These are phyloP conservation scores for Scrobipalpa atriplicella DNA, from an alignment of 2,888 invertebrate genomes.

Conservation along the genomic window DNA sequence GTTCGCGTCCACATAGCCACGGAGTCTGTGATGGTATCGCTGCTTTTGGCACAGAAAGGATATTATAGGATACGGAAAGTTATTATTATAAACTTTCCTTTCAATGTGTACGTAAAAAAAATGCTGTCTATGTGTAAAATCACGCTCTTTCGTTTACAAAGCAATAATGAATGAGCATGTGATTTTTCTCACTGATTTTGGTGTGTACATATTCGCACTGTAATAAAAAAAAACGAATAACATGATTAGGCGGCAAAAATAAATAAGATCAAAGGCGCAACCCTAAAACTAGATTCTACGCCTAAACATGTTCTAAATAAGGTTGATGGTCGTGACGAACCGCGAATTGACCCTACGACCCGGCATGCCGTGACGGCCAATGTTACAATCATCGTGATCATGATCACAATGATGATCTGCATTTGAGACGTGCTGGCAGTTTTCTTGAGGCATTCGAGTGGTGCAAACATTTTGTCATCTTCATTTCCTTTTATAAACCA, in stretches of 20 bases:
- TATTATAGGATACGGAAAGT: too few species aligned
- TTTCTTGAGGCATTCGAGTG: not conserved
- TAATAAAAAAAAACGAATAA: too few species aligned
- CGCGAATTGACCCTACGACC: constrained; percentile 25
- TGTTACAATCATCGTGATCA: constrained; percentile 16
- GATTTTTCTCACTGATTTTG: too few species aligned
- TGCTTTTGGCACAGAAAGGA: too few species aligned
- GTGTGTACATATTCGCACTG: too few species aligned
- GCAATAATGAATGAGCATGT: too few species aligned
- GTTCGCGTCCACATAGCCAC: constrained; percentile 36
- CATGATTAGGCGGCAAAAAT: not conserved
- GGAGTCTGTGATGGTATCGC: not conserved
- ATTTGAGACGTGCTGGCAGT: constrained; percentile 9
- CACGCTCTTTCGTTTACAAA: too few species aligned
- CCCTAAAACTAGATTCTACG: constrained; percentile 23
- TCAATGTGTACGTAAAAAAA: too few species aligned
- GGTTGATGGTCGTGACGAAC: constrained; percentile 57
- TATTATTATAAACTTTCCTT: too few species aligned
- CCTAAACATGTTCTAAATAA: constrained; percentile 48
- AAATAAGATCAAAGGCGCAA: not conserved
- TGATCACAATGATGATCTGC: not conserved
- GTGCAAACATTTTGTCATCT: constrained; percentile 6
- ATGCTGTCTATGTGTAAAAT: too few species aligned
- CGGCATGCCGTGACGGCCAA: constrained; percentile 19
- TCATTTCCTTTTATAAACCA: not conserved